These are phyloP conservation scores for Metopolophium dirhodum DNA, from an alignment of 1,140 invertebrate species.

Conservation along the genomic window DNA sequence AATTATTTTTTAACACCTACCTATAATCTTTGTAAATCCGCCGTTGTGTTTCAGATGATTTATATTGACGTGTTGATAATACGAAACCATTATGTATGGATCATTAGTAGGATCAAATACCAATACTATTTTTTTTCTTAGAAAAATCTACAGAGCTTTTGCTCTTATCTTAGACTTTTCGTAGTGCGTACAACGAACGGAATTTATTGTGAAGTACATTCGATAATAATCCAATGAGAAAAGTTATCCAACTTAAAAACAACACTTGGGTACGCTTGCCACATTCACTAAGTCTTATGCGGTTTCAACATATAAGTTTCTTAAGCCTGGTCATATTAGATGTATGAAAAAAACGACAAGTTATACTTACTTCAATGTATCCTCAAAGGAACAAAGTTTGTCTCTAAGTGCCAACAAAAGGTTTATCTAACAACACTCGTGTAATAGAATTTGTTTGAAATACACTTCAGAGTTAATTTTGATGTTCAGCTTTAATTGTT, in stretches of 20 bases:
- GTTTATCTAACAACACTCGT: neutral
- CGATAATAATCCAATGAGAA: neutral
- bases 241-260: slow-evolving; percentile 25
- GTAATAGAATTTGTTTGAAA: neutral
- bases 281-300: neutral
- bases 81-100: neutral
- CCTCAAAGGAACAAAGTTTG: neutral
- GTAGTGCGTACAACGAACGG: neutral
- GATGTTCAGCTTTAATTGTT: neutral
- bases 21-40: neutral
- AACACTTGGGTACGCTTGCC: neutral
- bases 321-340: neutral
- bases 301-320: slow-evolving; percentile 9
- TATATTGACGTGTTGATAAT: neutral
- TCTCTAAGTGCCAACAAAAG: neutral
- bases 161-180: neutral
- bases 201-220: neutral
- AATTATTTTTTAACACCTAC: neutral
- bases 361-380: neutral
- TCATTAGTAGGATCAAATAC: neutral
- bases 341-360: neutral
- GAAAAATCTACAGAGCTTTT: neutral
- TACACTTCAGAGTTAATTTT: neutral
- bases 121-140: neutral
- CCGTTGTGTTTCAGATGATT: neutral